Percentiles rank a stretch among this genome's conserved stretches.
These are phyloP conservation scores for Drosophila chauvacae DNA, from an alignment of 1,140 invertebrate genomes.

Conservation along the genomic window DNA sequence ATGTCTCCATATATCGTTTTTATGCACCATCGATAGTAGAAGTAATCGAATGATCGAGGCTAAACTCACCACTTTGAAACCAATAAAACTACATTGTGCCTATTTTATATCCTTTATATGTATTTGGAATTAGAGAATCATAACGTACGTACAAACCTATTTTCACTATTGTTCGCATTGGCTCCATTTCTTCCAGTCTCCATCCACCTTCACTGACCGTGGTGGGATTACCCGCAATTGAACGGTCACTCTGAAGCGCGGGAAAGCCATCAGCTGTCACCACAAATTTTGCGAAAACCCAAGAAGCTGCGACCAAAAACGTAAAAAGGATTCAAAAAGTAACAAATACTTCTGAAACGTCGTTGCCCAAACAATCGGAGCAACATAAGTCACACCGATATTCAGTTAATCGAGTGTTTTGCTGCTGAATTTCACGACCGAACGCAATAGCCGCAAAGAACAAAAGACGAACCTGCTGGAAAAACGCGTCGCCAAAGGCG, in stretches of 20 bases:
- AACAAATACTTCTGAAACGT: background rate
- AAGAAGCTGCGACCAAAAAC: conserved; percentile 4
- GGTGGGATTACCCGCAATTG: too few relatives aligned
- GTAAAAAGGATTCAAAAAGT: background rate
- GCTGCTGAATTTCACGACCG: background rate
- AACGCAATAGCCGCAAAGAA: background rate
- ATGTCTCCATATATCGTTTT: too few relatives aligned
- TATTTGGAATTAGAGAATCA: too few relatives aligned
- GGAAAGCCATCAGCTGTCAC: conserved; percentile 57
- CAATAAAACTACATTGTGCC: too few relatives aligned
- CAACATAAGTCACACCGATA: background rate
- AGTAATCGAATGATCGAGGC: background rate
- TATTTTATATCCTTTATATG: too few relatives aligned
- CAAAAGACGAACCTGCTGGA: conserved; percentile 27
- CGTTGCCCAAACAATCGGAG: background rate
- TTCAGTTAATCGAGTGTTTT: background rate
- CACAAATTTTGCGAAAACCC: conserved; percentile 28
- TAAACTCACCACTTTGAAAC: too few relatives aligned
- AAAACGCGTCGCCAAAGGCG: conserved; percentile 26
- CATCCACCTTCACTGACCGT: too few relatives aligned
- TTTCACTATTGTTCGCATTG: too few relatives aligned
- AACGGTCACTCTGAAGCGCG: conserved; percentile 48
- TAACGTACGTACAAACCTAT: too few relatives aligned
- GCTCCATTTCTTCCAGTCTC: too few relatives aligned
- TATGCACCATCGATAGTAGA: too few relatives aligned